Evolutionary conservation across 2,797 vertebrate species (phyloP).

Genomic region (Lycodopsis pacificus): DNA sequence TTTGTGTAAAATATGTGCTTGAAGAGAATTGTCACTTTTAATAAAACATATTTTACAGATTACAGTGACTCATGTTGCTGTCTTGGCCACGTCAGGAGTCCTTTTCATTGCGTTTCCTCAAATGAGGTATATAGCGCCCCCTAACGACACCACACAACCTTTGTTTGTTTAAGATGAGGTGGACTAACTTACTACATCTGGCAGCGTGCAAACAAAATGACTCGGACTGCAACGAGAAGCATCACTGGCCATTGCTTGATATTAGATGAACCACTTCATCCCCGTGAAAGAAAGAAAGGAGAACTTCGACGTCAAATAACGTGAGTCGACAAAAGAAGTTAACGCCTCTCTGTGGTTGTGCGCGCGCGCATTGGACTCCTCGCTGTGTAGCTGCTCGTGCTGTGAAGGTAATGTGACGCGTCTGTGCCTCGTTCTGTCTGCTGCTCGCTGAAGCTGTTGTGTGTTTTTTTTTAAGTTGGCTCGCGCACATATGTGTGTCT

Average conservation of each 20-base stretch:
- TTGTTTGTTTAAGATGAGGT: no score
- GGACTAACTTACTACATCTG: not conserved
- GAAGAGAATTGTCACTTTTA: no score
- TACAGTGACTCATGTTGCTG: not conserved
- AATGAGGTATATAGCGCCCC: no score
- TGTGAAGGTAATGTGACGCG: not conserved
- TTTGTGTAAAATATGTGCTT: not conserved
- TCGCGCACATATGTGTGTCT: not conserved
- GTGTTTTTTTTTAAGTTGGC: not conserved
- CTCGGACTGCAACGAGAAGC: not conserved
- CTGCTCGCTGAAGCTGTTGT: not conserved
- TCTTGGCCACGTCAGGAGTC: not conserved
- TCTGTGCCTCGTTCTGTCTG: no score
- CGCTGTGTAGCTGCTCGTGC: not conserved
- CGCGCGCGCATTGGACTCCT: no score
- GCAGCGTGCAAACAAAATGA: not conserved
- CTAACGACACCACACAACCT: no score
- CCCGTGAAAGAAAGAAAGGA: no score
- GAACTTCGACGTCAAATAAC: not conserved
- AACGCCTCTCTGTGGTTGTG: no score
- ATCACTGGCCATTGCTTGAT: no score
- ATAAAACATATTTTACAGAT: not conserved
- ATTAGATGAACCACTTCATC: not conserved
- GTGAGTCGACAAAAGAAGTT: not conserved
- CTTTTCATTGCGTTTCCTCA: no score